phyloP scores from a whole-genome alignment of 2,113 vertebrate species.

The Hemiscyllium ocellatum region DNA sequence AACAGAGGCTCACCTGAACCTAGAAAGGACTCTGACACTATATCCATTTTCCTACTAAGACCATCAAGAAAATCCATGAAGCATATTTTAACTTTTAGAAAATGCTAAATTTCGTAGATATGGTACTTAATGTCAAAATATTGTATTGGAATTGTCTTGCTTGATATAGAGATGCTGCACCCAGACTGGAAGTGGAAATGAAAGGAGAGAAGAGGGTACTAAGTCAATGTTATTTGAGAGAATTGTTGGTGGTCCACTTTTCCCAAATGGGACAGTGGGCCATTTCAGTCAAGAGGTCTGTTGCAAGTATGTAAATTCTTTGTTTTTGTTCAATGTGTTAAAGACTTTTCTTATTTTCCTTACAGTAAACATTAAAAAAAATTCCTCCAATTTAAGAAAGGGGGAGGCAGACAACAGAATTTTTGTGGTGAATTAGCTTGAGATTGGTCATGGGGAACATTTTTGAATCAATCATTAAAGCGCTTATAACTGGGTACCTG shows the following conservation, averaged over 20 bases:
- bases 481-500: no score
- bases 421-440: no score
- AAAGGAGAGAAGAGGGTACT: not conserved
- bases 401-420: no score
- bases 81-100: not conserved
- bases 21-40: not conserved
- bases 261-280: not conserved
- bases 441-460: no score
- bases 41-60: not conserved
- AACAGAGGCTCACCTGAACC: not conserved
- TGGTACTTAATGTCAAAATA: not conserved
- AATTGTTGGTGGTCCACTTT: not conserved
- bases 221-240: not conserved
- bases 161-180: not conserved
- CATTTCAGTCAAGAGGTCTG: not conserved
- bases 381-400: no score
- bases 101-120: not conserved
- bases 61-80: not conserved
- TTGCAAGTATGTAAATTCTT: not conserved
- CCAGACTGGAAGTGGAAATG: not conserved
- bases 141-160: not conserved
- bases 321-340: not conserved
- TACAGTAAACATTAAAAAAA: not conserved
- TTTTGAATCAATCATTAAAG: no score
- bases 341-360: not conserved